Conservation (phyloP, 2,113 vertebrate species). For the Acrocephalus arundinaceus region DNA sequence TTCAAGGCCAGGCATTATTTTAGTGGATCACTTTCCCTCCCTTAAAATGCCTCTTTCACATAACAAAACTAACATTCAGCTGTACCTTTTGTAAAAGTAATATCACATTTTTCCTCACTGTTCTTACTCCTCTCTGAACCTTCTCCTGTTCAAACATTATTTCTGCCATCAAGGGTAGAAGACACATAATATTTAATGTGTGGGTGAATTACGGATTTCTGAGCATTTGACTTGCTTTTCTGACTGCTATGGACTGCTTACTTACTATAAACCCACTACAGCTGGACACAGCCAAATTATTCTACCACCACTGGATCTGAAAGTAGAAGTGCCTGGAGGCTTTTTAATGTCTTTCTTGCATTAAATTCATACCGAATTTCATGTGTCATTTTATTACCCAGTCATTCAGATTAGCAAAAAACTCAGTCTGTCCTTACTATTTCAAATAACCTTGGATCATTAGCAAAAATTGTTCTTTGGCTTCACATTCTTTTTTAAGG, state of each 20-base stretch:
- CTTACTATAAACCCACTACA: neutral
- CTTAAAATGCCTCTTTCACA: neutral
- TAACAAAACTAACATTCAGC: neutral
- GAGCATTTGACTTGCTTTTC: neutral
- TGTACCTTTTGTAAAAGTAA: neutral
- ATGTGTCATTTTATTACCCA: neutral
- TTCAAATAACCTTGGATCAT: neutral
- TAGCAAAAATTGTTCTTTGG: neutral
- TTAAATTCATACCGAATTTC: neutral
- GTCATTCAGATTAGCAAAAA: neutral
- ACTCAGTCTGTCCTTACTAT: neutral
- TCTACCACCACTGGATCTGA: neutral
- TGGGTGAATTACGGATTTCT: neutral
- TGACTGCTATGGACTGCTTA: neutral
- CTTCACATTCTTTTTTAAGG: neutral
- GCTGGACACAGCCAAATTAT: neutral
- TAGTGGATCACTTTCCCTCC: neutral
- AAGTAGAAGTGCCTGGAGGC: neutral
- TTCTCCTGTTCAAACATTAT: neutral
- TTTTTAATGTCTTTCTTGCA: neutral
- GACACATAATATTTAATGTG: neutral
- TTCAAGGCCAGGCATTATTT: neutral
- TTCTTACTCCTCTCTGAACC: neutral
- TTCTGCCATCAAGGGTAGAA: neutral
- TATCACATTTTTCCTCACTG: neutral